Base-by-base conservation (phyloP, 2,888 invertebrate genomes). In the Nymphalis urticae region DNA sequence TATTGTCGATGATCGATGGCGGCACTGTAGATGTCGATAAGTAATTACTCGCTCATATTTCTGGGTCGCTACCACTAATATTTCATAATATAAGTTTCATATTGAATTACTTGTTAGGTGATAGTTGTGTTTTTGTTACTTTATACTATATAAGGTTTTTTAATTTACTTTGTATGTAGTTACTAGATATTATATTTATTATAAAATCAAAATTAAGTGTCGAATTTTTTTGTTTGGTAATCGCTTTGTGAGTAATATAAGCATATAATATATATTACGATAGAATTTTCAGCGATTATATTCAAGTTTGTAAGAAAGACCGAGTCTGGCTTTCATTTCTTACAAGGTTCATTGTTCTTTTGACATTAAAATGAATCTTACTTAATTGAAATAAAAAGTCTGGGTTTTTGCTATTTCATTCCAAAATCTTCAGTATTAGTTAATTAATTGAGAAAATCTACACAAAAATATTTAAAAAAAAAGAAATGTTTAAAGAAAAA, bases 1-100 rank as follows among this genome's bases (percentile, higher is more conserved):
- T 96, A 82, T 96, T 95, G 86, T 97, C 97, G 77, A 97, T 94
- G 85, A 98, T 98, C 85, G 96, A 95, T 77, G 98, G 98, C 65
- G 98, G 98, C 79, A 98, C 98, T 98, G 93, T 48, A 65, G 60
- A 68, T 60, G 60, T 54, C 60, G 59, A 65, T 67, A 71, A 73
- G 64, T 73, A 73, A 73, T 73, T 73, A 71, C 67, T 63, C 50
- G 62, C 48, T 48, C 47, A 60, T 27, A 65, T 53, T 9, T 58
- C 58, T 58, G 42, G 58, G 42, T 42, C 58, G 42, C 19, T 7
- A 32, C 60, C 27, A 4, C 60, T 48, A 53, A 64, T 64, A 54
- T 53, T 61, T 54, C 48, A 66, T 54, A 32, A 54, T 53, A 66
- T 53, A 61, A 48, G 10, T 66, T 53, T 58, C 32, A 66, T 36